Conservation (phyloP, 1,140 invertebrate species). For the Trachymyrmex septentrionalis region DNA sequence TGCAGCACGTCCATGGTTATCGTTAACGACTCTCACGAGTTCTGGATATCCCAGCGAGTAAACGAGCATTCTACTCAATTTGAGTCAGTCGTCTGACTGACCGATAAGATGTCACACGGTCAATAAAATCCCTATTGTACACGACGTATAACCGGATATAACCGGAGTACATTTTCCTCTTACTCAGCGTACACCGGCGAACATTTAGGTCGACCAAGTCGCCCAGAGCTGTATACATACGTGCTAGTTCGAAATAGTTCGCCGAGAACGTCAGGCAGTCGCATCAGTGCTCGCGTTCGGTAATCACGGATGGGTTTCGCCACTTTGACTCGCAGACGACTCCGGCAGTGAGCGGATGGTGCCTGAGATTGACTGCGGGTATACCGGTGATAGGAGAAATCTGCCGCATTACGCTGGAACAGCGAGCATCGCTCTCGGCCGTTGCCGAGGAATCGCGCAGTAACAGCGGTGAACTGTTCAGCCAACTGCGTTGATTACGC, state of each 20-base stretch:
- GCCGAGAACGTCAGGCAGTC: conserved; percentile 65
- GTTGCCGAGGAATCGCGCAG: conserved; percentile 27
- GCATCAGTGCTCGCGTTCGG: conserved; percentile 58
- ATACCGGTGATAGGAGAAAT: conserved; percentile 60
- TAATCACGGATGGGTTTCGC: conserved; percentile 73
- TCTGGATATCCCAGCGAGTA: background rate
- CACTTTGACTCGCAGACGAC: conserved; percentile 73
- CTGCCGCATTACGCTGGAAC: conserved; percentile 61
- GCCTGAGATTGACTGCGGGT: conserved; percentile 66
- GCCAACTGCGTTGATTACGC: conserved; percentile 74
- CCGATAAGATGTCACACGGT: conserved; percentile 44
- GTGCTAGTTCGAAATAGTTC: conserved; percentile 38
- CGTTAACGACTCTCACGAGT: background rate
- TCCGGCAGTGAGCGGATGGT: conserved; percentile 42
- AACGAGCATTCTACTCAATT: background rate
- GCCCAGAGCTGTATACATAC: conserved; percentile 18
- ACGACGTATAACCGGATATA: background rate
- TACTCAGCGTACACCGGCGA: background rate
- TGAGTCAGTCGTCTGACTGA: background rate
- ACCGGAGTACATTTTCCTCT: background rate
- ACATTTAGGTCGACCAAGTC: conserved; percentile 19
- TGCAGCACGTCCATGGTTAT: background rate
- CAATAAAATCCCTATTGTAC: conserved; percentile 32
- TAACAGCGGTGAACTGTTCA: conserved; percentile 65
- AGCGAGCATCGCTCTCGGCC: conserved; percentile 33